phyloP scores from a whole-genome alignment of 2,888 invertebrate genomes.

The Choristoneura rosaceana region DNA sequence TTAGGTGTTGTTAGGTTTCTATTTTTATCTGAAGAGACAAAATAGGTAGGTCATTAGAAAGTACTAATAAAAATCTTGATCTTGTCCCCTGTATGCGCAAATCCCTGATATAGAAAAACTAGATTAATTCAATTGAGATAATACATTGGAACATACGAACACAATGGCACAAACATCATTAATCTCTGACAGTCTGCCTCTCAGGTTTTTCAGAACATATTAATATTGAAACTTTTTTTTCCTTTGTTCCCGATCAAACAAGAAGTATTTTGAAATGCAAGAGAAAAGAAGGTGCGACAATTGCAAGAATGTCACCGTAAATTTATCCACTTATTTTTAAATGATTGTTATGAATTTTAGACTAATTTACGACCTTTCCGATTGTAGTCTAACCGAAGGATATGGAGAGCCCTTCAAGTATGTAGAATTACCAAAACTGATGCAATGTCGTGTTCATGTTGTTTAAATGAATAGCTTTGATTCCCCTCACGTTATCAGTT shows the following conservation, averaged over 20 bases:
- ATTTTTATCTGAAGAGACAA: too few relatives aligned
- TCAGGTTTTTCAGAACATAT: not conserved
- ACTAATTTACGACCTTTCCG: constrained; percentile 57
- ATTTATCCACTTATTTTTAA: constrained; percentile 10
- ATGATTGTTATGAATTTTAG: constrained; percentile 9
- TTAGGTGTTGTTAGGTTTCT: too few relatives aligned
- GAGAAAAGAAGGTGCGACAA: not conserved
- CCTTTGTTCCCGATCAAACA: constrained; percentile 19
- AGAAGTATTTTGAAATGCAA: constrained; percentile 5
- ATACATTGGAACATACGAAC: too few relatives aligned
- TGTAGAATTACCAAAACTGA: constrained; percentile 66
- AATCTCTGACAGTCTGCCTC: too few relatives aligned
- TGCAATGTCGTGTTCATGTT: constrained; percentile 26
- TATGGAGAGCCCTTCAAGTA: constrained; percentile 93
- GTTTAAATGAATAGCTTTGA: constrained; percentile 26
- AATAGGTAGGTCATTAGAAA: too few relatives aligned
- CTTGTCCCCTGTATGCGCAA: too few relatives aligned
- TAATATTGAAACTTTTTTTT: not conserved
- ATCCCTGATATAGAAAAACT: too few relatives aligned
- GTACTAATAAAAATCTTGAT: too few relatives aligned
- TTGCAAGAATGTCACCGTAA: constrained; percentile 13
- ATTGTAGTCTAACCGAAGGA: constrained; percentile 89
- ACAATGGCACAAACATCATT: too few relatives aligned
- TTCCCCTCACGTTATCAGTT: constrained; percentile 17
- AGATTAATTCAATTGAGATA: too few relatives aligned